phyloP scores from a whole-genome alignment of 2,113 vertebrate genomes.

The Ammodytes dubius region DNA sequence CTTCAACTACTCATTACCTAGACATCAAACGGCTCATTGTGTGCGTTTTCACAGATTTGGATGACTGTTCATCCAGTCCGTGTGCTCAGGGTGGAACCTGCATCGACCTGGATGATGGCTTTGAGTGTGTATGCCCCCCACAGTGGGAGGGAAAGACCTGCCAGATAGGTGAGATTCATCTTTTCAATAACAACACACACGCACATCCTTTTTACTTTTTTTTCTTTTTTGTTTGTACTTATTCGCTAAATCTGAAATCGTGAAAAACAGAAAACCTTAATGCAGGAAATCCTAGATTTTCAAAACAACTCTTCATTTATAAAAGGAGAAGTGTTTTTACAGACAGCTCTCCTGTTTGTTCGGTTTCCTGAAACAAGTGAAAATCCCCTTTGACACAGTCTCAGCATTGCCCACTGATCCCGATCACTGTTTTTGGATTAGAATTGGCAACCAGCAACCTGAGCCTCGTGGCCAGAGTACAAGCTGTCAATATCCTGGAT shows the following conservation, averaged over 20 bases:
- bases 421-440: conserved; percentile 37
- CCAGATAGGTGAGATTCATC: conserved; percentile 90
- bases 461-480: conserved; percentile 44
- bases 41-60: conserved; percentile 85
- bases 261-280: not conserved
- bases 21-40: not conserved
- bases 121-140: conserved; percentile 93
- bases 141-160: conserved; percentile 97
- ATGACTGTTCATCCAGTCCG: conserved; percentile 92
- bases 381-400: not conserved
- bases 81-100: conserved; percentile 95
- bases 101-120: conserved; percentile 90
- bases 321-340: not conserved
- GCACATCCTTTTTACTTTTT: not conserved
- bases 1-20: not conserved
- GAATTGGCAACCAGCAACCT: conserved; percentile 43
- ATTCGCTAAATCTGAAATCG: not conserved
- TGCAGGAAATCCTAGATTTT: not conserved
- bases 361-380: conserved; percentile 11
- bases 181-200: not conserved
- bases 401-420: conserved; percentile 5
- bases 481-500: conserved; percentile 53
- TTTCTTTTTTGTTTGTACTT: not conserved
- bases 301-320: not conserved
- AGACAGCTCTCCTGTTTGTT: conserved; percentile 14